Evolutionary conservation across 1,140 invertebrate genomes (phyloP), one percentile per base, ranked within the genome.

Genomic region (Drosophila tropicalis): DNA sequence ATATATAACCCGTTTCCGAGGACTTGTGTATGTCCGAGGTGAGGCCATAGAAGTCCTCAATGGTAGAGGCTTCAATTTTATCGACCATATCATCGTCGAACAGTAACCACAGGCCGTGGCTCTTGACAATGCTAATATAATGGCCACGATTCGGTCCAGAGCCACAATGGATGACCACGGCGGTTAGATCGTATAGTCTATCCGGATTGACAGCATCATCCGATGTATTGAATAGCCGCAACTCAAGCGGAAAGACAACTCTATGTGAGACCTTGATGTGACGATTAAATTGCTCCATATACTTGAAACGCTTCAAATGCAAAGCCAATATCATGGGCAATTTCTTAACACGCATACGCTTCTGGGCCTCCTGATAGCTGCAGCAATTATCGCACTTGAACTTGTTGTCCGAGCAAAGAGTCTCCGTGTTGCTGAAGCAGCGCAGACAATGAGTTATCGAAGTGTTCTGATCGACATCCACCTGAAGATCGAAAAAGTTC

Each of bases 81-180:
- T 99, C 98, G 67, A 99, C 99, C 95, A 99, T 98, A 92, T 99
- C 99, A 93, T 99, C 99, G 93, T 99, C 99, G 94, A 99, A 99
- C 1, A 99, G 94, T 72, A 99, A 94, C 99, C 99, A 99, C 92
- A 99, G 98, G 34, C 98, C 98, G 93, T 99, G 98, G 92, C 98
- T 99, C 93, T 99, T 99, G 29, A 99, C 99, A 93, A 99, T 98
- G 92, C 97, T 99, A 93, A 99, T 99, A 93, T 99, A 99, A 93
- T 99, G 99, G 41, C 99, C 99, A 74, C 99, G 94, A 93, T 99
- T 99, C 77, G 98, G 98, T 57, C 98, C 98, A 79, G 97, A 99
- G 65, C 99, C 99, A 94, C 99, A 99, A 93, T 99, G 99, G 80
- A 99, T 98, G 55, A 99, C 99, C 81, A 99, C 98, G 63, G 99